Percentiles rank a stretch among this genome's conserved stretches.
phyloP scores from a whole-genome alignment of 2,888 invertebrate genomes.

The Apamea anceps region DNA sequence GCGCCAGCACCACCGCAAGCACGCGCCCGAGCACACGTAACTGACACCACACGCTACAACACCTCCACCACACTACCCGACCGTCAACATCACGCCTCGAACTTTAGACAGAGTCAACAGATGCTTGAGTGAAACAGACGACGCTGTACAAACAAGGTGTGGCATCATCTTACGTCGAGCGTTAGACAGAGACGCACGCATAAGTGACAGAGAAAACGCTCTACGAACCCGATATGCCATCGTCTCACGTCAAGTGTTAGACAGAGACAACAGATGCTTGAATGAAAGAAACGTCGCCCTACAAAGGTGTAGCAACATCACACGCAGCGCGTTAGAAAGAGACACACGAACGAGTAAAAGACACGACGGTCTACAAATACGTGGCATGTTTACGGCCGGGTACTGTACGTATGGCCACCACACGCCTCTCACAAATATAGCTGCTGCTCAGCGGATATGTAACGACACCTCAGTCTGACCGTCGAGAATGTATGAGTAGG shows the following conservation, averaged over 20 bases:
- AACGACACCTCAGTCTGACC: conserved; percentile 28
- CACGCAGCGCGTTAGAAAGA: neutral
- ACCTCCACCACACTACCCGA: neutral
- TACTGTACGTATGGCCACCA: conserved; percentile 12
- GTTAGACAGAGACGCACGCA: neutral
- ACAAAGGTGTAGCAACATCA: neutral
- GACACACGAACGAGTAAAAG: neutral
- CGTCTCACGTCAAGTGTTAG: neutral
- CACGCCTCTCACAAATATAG: conserved; percentile 62
- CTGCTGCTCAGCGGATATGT: conserved; percentile 40
- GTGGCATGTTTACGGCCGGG: conserved; percentile 22
- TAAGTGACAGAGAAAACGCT: neutral
- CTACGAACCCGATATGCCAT: neutral
- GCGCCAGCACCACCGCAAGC: conserved; percentile 79
- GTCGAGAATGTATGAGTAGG: conserved; percentile 29
- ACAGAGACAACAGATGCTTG: neutral
- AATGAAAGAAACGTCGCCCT: neutral
- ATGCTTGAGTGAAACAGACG: neutral
- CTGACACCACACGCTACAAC: neutral
- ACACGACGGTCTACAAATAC: neutral
- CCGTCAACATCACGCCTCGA: conserved; percentile 1
- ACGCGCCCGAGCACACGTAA: conserved; percentile 83
- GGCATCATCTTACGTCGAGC: neutral
- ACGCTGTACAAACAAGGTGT: neutral
- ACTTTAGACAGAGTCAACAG: neutral